Base-by-base conservation (phyloP, 2,797 vertebrate genomes). In the Phoebastria nigripes region DNA sequence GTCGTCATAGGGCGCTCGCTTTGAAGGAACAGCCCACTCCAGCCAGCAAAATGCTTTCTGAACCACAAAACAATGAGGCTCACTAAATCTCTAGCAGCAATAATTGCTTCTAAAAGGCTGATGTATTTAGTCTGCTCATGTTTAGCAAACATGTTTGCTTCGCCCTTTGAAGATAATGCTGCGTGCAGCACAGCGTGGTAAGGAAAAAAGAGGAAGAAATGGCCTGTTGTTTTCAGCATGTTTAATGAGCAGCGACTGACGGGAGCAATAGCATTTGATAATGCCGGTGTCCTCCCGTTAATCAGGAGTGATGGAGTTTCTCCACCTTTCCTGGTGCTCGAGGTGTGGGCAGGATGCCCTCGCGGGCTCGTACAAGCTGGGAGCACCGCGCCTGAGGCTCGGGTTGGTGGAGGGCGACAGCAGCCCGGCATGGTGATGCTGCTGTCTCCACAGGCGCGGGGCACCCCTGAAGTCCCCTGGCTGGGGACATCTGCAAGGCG, bases 131-230 rank as follows among this genome's bases (percentile, higher is more conserved):
- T 79, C 54, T 96, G 88, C 82, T 96, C 1, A 0, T 91, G 88
- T 94, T 96, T 95, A 96, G 86, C 83, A 84, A 93, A 63, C 82
- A 44, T 90, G 63, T 74, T 96, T 72, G 71, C 71, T 95, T 96
- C 2, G 0, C 77, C 78, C 76, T 96, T 95, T 90, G 87, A 96
- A 80, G 93, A 86, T 85, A 90, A 71, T 89, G 78, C 62, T 88
- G 71, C 2, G 0, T 90, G 67, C 4, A 4, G 78, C 73, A 44
- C 84, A 70, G 81, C 18, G 1, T 78, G 44, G 69, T 52, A 49
- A 73, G 49, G 11, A 37, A 78, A 78, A 77, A 47, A 67, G 37
- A 28, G n/a, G 29, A 70, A 82, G 79, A 72, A 85, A 58, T 33
- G 70, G 52, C 56, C 77, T 85, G n/a, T 67, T 54, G 24, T 58